Evolutionary conservation across 2,113 vertebrate genomes (phyloP).

Genomic region (Synchiropus splendidus): DNA sequence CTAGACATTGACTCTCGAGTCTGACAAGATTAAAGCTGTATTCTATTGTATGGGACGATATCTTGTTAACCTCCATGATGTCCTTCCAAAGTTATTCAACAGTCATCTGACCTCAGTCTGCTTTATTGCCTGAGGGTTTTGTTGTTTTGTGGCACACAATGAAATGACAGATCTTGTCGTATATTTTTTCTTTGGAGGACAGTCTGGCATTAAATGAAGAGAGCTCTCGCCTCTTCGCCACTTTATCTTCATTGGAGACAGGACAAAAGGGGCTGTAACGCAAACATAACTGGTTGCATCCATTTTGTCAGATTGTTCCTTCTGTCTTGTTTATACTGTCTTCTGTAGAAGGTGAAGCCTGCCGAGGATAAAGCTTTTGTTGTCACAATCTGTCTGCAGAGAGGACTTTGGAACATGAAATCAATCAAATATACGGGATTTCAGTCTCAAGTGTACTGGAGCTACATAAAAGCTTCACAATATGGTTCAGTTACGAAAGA

Average conservation of each 20-base stretch:
- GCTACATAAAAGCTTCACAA: no score
- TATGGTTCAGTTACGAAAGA: no score
- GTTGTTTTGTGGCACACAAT: neutral
- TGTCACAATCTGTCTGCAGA: conserved; percentile 28
- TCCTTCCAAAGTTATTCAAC: no score
- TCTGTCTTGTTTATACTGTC: conserved; percentile 21
- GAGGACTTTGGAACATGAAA: conserved; percentile 32
- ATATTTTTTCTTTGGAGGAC: neutral
- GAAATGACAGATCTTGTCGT: neutral
- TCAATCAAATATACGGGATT: conserved; percentile 25
- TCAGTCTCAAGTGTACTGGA: conserved; percentile 6
- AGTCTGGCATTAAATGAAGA: neutral
- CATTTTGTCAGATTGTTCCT: conserved; percentile 19
- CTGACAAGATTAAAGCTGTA: no score
- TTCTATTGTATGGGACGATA: no score
- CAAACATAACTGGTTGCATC: conserved; percentile 14
- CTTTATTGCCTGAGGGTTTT: neutral
- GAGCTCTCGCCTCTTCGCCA: neutral
- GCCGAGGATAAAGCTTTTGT: conserved; percentile 26
- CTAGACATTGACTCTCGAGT: no score
- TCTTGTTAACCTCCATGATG: no score
- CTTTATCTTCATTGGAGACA: conserved; percentile 1
- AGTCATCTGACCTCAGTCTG: no score
- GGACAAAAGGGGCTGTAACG: conserved; percentile 11
- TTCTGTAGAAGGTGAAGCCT: conserved; percentile 17